These are phyloP conservation scores for Sorex fumeus DNA, from an alignment of 2,113 vertebrate genomes.

Conservation along the genomic window DNA sequence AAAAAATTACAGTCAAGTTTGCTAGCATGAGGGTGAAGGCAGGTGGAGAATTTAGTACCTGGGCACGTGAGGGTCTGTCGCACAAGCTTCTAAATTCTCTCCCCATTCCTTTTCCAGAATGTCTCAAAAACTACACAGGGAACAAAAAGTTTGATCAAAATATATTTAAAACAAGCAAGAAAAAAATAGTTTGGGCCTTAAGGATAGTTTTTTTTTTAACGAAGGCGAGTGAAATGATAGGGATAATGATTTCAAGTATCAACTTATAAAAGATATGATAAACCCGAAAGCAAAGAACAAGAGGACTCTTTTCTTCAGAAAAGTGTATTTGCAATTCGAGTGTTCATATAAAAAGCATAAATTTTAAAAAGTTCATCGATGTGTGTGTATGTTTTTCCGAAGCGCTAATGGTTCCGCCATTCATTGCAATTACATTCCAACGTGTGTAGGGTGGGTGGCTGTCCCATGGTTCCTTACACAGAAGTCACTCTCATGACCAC, in stretches of 20 bases:
- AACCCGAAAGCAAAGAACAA: slow-evolving; percentile 88
- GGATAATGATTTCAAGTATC: slow-evolving; percentile 84
- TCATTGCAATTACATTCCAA: slow-evolving; percentile 87
- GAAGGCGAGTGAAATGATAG: slow-evolving; percentile 81
- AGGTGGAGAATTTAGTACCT: rapidly evolving
- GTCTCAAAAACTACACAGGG: slow-evolving; percentile 73
- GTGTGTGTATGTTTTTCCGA: slow-evolving; percentile 80
- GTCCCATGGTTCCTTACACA: slow-evolving; percentile 87
- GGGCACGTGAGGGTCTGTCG: background rate
- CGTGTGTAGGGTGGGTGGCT: slow-evolving; percentile 67
- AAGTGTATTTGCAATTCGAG: slow-evolving; percentile 91
- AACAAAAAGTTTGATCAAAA: slow-evolving; percentile 84
- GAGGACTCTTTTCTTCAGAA: slow-evolving; percentile 84
- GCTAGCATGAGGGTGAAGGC: rapidly evolving
- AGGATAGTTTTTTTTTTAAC: slow-evolving; percentile 84
- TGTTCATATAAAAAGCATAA: slow-evolving; percentile 91
- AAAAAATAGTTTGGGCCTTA: slow-evolving; percentile 84
- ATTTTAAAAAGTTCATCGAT: slow-evolving; percentile 86
- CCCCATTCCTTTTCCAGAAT: background rate
- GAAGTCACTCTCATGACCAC: slow-evolving; percentile 97
- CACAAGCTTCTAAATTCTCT: background rate
- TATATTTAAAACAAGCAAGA: slow-evolving; percentile 86
- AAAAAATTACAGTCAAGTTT: background rate
- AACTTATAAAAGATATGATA: slow-evolving; percentile 87
- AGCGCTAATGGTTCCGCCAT: slow-evolving; percentile 88